Evolutionary conservation across 2,113 vertebrate genomes (phyloP), one percentile per base, ranked within the genome.

Genomic region (Notiomystis cincta): DNA sequence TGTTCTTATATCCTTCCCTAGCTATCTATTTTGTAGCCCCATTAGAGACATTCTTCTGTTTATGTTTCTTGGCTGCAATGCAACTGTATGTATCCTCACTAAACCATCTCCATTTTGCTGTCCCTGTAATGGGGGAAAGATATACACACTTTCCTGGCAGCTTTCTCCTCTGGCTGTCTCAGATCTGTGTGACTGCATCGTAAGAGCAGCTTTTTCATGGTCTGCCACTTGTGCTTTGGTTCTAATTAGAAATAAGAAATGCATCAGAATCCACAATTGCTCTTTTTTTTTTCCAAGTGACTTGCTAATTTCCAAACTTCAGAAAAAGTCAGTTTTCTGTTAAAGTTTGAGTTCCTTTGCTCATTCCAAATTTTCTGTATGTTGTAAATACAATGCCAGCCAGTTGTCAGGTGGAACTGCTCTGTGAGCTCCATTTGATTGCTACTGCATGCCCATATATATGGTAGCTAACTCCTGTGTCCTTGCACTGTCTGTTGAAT

Each of bases 31-130:
- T 95, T 89, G 82, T 47, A 84, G 24, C 82, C 51, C 67, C 60
- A 56, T 23, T 93, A 93, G 76, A 93, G 69, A 66, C 60, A 67
- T 93, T 90, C 80, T 93, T 77, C 76, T 93, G 56, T 95, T 95
- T 95, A 89, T 89, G 56, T 87, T 95, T 58, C 61, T 81, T 87
- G 86, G 72, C 91, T 96, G 89, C 69, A 75, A 2, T 2, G 6
- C 38, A 86, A 82, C 50, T 64, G 17, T 51, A 60, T 81, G 76
- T 73, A 58, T 90, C 67, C 80, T 92, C 91, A 89, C 88, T 96
- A 94, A 96, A 95, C 71, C 76, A 87, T 78, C 82, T 86, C 56
- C 25, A 42, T 71, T 87, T 90, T 92, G 60, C 80, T 81, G 56
- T 87, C 72, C 62, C 60, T 44, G 18, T 81, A 92, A 87, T 56